phyloP scores from a whole-genome alignment of 2,797 vertebrate species.

The Oophaga sylvatica region DNA sequence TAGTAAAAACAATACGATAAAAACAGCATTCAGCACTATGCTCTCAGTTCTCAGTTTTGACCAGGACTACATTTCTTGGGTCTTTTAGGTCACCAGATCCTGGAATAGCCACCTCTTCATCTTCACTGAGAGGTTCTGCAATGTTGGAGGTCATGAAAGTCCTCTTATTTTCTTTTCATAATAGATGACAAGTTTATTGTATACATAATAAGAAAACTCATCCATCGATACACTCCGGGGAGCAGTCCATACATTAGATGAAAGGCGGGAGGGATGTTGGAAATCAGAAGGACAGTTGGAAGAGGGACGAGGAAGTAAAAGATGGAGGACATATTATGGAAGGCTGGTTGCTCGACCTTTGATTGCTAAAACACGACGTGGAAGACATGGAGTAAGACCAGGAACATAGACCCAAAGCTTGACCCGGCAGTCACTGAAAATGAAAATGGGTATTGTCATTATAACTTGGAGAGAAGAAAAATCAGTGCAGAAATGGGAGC shows the following conservation, averaged over 20 bases:
- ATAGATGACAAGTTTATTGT: neutral
- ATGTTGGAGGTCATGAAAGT: conserved; percentile 51
- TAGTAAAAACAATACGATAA: too few relatives aligned
- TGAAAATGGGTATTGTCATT: conserved; percentile 33
- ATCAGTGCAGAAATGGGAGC: conserved; percentile 66
- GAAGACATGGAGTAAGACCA: conserved; percentile 97
- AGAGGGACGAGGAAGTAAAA: conserved; percentile 62
- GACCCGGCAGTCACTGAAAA: conserved; percentile 93
- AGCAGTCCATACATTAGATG: conserved; percentile 78
- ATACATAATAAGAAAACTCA: conserved; percentile 22
- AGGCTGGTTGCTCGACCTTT: conserved; percentile 97
- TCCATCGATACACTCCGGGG: conserved; percentile 64
- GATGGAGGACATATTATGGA: conserved; percentile 82
- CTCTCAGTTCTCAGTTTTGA: too few relatives aligned
- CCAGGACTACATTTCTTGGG: conserved; percentile 86
- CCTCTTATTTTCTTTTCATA: conserved; percentile 36
- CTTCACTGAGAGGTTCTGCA: too few relatives aligned
- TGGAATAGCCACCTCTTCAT: neutral
- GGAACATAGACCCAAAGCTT: conserved; percentile 98
- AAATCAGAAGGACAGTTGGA: conserved; percentile 59
- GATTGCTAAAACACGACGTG: conserved; percentile 97
- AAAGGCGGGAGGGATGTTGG: conserved; percentile 62
- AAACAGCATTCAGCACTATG: too few relatives aligned
- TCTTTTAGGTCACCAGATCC: conserved; percentile 87
- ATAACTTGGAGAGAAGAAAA: conserved; percentile 68